These are phyloP conservation scores for Coranthus polyacanthus DNA, from an alignment of 2,797 vertebrate species.

Conservation along the genomic window DNA sequence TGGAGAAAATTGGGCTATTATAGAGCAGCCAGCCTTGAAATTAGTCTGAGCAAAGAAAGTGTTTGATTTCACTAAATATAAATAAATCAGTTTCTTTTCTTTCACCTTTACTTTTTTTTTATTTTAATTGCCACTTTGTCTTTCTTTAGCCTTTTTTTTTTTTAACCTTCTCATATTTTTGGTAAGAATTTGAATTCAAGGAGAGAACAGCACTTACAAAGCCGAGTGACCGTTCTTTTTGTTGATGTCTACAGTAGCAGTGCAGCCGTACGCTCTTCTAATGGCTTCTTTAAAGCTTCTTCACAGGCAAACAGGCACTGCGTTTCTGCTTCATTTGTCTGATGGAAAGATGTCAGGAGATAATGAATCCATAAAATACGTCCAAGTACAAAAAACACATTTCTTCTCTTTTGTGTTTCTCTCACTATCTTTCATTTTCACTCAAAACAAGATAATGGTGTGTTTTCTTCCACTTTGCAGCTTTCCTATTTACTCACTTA, in stretches of 20 bases:
- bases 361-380: conserved; percentile 2
- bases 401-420: not conserved
- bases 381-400: conserved; percentile 9
- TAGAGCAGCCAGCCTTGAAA: conserved; percentile 79
- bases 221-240: conserved; percentile 29
- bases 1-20: conserved; percentile 63
- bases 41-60: conserved; percentile 64
- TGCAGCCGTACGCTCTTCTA: conserved; percentile 24
- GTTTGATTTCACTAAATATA: conserved; percentile 72
- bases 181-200: conserved; percentile 40
- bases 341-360: conserved; percentile 21
- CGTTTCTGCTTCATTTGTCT: conserved; percentile 45
- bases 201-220: conserved; percentile 29
- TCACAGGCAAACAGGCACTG: conserved; percentile 17
- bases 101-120: conserved; percentile 38
- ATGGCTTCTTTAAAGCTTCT: conserved; percentile 38
- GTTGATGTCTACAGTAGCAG: conserved; percentile 15
- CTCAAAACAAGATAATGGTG: not conserved
- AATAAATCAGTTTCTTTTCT: conserved; percentile 58
- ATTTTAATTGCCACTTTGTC: conserved; percentile 22
- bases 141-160: conserved; percentile 19
- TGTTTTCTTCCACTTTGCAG: not conserved
- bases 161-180: not conserved
- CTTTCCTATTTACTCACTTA: not conserved
- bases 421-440: not conserved